A percentile compares a stretch with the other conserved stretches of the same genome.
Evolutionary conservation across 2,888 invertebrate genomes (phyloP).

Genomic region (Eueremaeus valkanovi): DNA sequence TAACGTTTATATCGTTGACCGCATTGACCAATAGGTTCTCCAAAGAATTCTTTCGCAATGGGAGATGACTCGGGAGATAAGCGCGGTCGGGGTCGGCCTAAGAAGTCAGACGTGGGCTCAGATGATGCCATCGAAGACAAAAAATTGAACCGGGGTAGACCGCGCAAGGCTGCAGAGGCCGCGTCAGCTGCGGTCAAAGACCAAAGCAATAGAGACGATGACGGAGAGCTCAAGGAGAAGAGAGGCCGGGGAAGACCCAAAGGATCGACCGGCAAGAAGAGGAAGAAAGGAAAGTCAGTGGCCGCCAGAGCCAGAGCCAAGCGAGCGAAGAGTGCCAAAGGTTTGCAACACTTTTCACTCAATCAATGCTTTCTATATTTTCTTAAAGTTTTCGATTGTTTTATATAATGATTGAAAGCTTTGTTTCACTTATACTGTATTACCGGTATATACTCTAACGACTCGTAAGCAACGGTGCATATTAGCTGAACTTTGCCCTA

Average conservation of each 20-base stretch:
- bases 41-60: constrained; percentile 1
- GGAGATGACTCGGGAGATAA: constrained; percentile 27
- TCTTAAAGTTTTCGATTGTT: no score
- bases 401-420: no score
- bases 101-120: constrained; percentile 19
- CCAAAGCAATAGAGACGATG: constrained; percentile 48
- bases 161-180: constrained; percentile 38
- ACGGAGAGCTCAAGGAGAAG: constrained; percentile 55
- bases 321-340: background rate
- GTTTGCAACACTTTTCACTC: background rate
- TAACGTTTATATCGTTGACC: background rate
- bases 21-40: background rate
- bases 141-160: constrained; percentile 48
- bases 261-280: constrained; percentile 54
- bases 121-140: constrained; percentile 46
- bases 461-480: no score
- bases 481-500: no score
- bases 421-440: no score
- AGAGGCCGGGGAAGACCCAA: constrained; percentile 60
- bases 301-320: background rate
- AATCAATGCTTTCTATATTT: background rate
- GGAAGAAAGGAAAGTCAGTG: constrained; percentile 47
- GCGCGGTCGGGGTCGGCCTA: constrained; percentile 43
- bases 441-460: no score
- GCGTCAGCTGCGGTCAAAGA: constrained; percentile 47